Base-by-base conservation (phyloP, 1,140 invertebrate genomes). In the Lycorma delicatula region DNA sequence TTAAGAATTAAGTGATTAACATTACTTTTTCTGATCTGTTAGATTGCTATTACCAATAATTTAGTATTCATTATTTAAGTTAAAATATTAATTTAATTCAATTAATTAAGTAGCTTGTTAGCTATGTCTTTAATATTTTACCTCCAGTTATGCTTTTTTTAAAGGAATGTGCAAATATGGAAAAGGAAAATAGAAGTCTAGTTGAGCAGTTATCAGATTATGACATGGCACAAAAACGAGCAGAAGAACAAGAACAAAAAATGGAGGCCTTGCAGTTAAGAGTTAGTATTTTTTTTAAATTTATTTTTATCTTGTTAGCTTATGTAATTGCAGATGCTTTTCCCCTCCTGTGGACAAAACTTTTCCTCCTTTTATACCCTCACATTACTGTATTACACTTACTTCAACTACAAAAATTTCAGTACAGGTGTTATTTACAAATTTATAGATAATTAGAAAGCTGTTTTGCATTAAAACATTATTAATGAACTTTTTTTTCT, bases 121-220 rank as follows among this genome's bases (percentile, higher is more conserved):
- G n/a, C n/a, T n/a, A n/a, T n/a, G n/a, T n/a, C n/a, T n/a, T n/a
- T n/a, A n/a, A n/a, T n/a, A n/a, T n/a, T n/a, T n/a, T n/a, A n/a
- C n/a, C n/a, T n/a, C n/a, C n/a, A n/a, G n/a, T n/a, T n/a, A n/a
- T n/a, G n/a, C n/a, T 22, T 52, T 41, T 34, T 46, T 52, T 51
- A 20, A 27, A 64, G 60, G 63, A 64, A 23, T 60, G 47, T 58
- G 52, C 58, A 36, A 68, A 70, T 16, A 66, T 89, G 1, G 86
- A 89, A 62, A 75, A 75, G 31, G 87, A 90, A 63, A 82, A 86
- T 67, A 75, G 80, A 25, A 79, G 73, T 38, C 67, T 85, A 3
- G 77, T 71, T 34, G 75, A 77, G 13, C 79, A 83, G 63, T 71
- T 83, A 25, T 52, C 47, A 16, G 54, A 53, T 7, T 50, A 46